phyloP scores from a whole-genome alignment of 37 sponge, comb jelly and placozoan species.

The Eunapius fragilis region DNA sequence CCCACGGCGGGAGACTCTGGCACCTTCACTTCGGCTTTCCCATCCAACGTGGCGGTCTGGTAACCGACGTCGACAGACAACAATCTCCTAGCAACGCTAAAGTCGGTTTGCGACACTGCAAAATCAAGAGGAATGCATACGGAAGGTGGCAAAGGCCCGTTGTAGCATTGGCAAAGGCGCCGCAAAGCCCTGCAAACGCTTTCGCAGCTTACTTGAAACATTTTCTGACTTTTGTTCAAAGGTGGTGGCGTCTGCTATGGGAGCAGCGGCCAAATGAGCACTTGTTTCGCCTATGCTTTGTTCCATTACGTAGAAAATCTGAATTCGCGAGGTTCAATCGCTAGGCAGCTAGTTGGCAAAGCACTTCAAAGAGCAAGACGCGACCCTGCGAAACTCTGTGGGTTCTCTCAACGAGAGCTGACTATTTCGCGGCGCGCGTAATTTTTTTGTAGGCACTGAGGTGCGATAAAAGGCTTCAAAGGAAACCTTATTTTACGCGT shows the following conservation, averaged over 20 bases:
- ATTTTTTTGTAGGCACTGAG: background rate
- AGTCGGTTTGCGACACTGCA: constrained; percentile 34
- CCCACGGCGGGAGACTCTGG: constrained; percentile 9
- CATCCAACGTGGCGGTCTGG: background rate
- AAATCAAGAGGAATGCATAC: background rate
- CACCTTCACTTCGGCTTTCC: background rate
- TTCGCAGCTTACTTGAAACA: background rate
- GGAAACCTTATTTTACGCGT: background rate
- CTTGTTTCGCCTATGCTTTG: background rate
- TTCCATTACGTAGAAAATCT: background rate
- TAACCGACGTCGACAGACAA: constrained; percentile 2
- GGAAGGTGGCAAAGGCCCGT: background rate
- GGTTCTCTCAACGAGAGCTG: background rate
- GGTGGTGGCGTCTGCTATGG: background rate
- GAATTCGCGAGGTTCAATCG: background rate
- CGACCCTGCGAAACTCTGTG: constrained; percentile 2
- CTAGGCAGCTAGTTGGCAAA: background rate
- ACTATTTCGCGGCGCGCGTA: constrained; percentile 1
- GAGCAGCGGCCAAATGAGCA: background rate
- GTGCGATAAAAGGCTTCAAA: constrained; percentile 22
- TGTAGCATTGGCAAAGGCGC: background rate
- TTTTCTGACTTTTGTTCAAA: constrained; percentile 3
- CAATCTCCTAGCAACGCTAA: constrained; percentile 51
- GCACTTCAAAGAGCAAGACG: background rate
- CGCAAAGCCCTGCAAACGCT: background rate